Base-by-base conservation (phyloP, 2,888 invertebrate genomes). In the Amphipyra tragopoginis region DNA sequence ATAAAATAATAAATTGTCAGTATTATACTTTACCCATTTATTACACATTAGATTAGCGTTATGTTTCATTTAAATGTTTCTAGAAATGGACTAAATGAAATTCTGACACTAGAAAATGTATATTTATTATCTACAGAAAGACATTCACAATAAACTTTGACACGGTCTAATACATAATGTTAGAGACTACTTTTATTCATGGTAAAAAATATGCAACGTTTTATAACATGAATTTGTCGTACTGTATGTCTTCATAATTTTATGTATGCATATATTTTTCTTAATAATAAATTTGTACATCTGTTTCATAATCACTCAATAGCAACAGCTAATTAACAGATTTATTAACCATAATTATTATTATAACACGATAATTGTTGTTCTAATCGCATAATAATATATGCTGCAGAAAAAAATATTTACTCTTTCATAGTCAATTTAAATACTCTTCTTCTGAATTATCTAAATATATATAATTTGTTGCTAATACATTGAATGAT, bases 391-490 rank as follows among this genome's bases (percentile, higher is more conserved):
- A 38, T 48, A 59, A 36, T 36, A 29, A 34, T 36, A 36, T 49
- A 14, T 29, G 10, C 13, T 58, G 13, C n/a, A 65, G 55, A 36
- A 15, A 40, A 57, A 52, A 9, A 34, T 52, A 34, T 13, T 38
- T 44, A 33, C 47, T 58, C 43, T 66, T 45, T 43, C 63, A 48
- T 63, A 68, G 68, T 65, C 69, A 80, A 76, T 70, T 62, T 33
- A 66, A 83, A 84, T 84, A 84, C 83, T 83, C 83, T 65, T 82
- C 72, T 81, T 81, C 79, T 81, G 80, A 81, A 82, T 81, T 81
- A 72, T 76, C 42, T 61, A 65, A 61, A 52, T 67, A 29, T 29
- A 4, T 29, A 29, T 29, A 29, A 29, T 7, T 29, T 5, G 5
- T 29, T 29, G 7, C 29, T 29, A 29, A 29, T 29, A 7, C 7